Conservation (phyloP, 2,113 vertebrate species). For the Mixornis gularis region DNA sequence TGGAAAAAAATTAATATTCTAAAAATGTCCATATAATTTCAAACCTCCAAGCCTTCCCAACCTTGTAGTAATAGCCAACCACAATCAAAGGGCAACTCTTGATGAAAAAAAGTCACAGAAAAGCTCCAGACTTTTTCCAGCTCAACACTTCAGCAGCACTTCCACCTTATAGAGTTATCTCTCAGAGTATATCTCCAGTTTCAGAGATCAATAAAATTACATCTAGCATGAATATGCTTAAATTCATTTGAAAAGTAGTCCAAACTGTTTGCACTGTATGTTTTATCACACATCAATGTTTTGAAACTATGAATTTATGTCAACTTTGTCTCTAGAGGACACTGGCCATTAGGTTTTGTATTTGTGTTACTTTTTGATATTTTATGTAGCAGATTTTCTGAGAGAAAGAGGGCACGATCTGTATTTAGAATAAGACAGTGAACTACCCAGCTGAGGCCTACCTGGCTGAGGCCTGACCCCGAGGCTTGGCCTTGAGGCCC, state of each 20-base stretch:
- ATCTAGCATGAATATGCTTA: background rate
- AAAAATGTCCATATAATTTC: background rate
- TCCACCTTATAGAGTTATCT: background rate
- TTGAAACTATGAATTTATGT: background rate
- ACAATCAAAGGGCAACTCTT: background rate
- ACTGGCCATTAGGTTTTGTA: background rate
- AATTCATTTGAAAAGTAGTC: background rate
- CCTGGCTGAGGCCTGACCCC: too few species aligned
- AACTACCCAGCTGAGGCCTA: too few species aligned
- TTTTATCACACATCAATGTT: background rate
- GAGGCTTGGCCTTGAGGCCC: too few species aligned
- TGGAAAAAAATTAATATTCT: background rate
- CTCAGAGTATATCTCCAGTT: background rate
- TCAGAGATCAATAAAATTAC: background rate
- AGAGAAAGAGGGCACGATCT: too few species aligned
- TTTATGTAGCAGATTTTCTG: too few species aligned
- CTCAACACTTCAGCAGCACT: background rate
- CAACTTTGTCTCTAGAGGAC: background rate
- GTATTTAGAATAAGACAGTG: too few species aligned
- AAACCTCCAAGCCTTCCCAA: background rate
- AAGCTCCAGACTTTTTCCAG: background rate
- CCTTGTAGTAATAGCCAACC: rapidly evolving
- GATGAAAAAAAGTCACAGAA: background rate
- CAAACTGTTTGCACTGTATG: background rate
- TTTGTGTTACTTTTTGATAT: background rate